These are phyloP conservation scores for Pseudobourletiella spinata DNA, from an alignment of 1,140 invertebrate species.

Conservation along the genomic window DNA sequence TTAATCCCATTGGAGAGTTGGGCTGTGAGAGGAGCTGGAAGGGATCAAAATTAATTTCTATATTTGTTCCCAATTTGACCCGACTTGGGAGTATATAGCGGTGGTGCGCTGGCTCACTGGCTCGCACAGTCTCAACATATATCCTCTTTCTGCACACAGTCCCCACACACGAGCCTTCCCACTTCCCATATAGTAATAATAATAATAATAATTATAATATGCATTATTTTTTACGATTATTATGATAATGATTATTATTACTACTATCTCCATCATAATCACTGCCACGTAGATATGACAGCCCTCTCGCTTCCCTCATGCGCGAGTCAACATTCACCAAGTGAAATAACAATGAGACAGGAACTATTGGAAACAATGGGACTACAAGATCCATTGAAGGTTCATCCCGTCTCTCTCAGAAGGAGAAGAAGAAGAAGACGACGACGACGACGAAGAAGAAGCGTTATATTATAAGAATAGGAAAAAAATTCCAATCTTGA, in stretches of 20 bases:
- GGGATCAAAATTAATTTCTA: slow-evolving; percentile 20
- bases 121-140: no score
- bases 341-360: slow-evolving; percentile 10
- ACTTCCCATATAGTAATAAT: no score
- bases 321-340: not conserved
- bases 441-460: no score
- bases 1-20: slow-evolving; percentile 24
- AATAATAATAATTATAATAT: no score
- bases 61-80: slow-evolving; percentile 25
- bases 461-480: no score
- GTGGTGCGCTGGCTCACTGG: not conserved
- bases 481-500: not conserved
- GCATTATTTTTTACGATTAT: not conserved
- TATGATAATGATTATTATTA: no score
- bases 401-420: no score
- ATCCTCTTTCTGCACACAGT: no score
- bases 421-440: no score
- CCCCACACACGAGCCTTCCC: no score
- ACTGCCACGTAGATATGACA: not conserved
- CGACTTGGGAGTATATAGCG: not conserved
- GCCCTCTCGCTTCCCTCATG: not conserved
- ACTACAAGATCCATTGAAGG: slow-evolving; percentile 1
- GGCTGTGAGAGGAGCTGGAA: not conserved
- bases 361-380: slow-evolving; percentile 2
- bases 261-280: not conserved